Percentiles rank a stretch among this genome's conserved stretches.
phyloP scores from a whole-genome alignment of 2,797 vertebrate genomes.

The Mallotus villosus region DNA sequence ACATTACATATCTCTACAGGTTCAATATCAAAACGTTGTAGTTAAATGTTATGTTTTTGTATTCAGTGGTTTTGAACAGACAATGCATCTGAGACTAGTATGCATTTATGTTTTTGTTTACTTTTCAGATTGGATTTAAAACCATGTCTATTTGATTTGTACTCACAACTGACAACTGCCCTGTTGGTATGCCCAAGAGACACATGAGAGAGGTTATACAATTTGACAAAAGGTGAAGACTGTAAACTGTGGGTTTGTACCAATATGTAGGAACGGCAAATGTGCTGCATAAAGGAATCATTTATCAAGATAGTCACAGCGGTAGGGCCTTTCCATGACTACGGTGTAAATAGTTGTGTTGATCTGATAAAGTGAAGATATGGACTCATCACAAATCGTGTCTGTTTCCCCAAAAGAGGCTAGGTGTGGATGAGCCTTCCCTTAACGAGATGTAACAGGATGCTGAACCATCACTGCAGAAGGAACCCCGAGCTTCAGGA shows the following conservation, averaged over 20 bases:
- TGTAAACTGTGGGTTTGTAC: neutral
- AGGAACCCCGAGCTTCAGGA: constrained; percentile 97
- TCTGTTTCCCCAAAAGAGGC: constrained; percentile 30
- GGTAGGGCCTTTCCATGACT: neutral
- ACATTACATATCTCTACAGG: no score
- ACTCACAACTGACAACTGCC: constrained; percentile 10
- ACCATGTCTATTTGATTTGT: neutral
- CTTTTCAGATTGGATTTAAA: constrained; percentile 3
- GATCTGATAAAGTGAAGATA: neutral
- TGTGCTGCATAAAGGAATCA: no score
- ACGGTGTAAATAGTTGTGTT: neutral
- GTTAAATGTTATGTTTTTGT: no score
- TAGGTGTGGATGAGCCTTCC: constrained; percentile 75
- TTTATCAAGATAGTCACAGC: no score
- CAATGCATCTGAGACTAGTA: no score
- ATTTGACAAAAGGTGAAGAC: constrained; percentile 62
- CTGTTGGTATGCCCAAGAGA: constrained; percentile 41
- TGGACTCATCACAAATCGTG: neutral
- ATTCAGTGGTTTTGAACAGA: no score
- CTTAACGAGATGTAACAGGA: constrained; percentile 86
- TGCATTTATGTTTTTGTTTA: neutral
- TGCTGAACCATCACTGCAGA: constrained; percentile 99
- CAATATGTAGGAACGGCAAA: neutral
- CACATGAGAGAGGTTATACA: constrained; percentile 63
- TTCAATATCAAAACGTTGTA: no score